Evolutionary conservation across 2,113 vertebrate species (phyloP), one percentile per base, ranked within the genome.

Genomic region (Equus quagga): DNA sequence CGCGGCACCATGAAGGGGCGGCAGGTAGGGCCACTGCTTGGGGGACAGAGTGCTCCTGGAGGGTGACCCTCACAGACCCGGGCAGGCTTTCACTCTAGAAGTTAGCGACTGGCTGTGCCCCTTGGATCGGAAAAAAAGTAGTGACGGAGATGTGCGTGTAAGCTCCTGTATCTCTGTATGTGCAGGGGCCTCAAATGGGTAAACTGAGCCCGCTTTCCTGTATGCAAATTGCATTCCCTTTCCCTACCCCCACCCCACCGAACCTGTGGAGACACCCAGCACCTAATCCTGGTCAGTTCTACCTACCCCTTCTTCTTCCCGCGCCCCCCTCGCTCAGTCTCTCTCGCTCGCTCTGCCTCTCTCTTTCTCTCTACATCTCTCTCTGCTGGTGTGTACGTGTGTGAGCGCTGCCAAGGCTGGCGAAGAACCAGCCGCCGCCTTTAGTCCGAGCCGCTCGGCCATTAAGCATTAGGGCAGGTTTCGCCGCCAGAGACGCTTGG

Each of bases 221-320:
- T 95, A 64, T 94, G 96, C 93, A 97, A 91, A 97, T 90, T 75
- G 79, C 67, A 76, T 60, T 6, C 46, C 24, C 51, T 62, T 78
- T 64, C 72, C 85, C 96, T 88, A 19, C 96, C 96, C 94, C 84
- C 76, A 31, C 44, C 26, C 64, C 87, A 18, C 36, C 5, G 12
- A 87, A 44, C 24, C 60, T 51, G 49, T 46, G 31, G 84, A 92
- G 80, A 76, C 31, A 28, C 41, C 80, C 73, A 28, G 79, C 67
- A 78, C 91, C 93, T 94, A 98, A 97, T 95, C 87, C 93, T 33
- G 96, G 97, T 95, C 84, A 97, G 97, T 83, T 97, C 97, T 97
- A 84, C 94, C 97, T 97, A 81, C 85, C 95, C 88, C 33, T 98
- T 97, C 96, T 96, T 86, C 95, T 97, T 89, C 97, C 51, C 24